Base-by-base conservation (phyloP, 2,888 invertebrate genomes). In the Rhorus exstirpatorius region DNA sequence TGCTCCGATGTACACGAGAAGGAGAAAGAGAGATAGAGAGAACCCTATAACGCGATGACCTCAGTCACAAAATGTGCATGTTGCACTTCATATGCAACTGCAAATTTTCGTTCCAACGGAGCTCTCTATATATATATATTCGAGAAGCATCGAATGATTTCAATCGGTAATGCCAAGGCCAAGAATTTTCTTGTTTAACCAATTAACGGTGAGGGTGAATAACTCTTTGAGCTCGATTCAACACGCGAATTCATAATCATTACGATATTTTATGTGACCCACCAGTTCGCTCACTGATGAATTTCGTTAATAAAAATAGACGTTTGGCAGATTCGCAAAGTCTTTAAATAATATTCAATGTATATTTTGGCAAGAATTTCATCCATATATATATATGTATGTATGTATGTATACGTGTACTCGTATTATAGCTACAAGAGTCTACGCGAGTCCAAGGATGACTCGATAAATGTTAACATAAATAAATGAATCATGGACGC, bases 271-370 rank as follows among this genome's bases (percentile, higher is more conserved):
- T 55, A 35, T 38, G 60, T 76, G 44, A 61, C 35, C 38, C 55
- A 61, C 53, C 35, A 44, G 38, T 60, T 35, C 44, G 17, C 78
- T 53, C 21, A 49, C 65, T 76, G 75, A 79, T 79, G 83, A 79
- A 76, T 83, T 67, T 79, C 83, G 79, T 83, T 71, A 83, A 83
- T 83, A 72, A 83, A 83, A 83, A 83, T 83, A 83, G 79, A 79
- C 79, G 76, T 79, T 83, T 83, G 83, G 83, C 83, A 83, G 51
- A 61, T 72, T 35, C 44, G 61, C 70, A 38, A 41, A 46, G 76
- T 83, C 83, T 83, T 76, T 79, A 83, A 83, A 83, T 83, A 83
- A 76, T 72, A 76, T 79, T 83, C 61, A 76, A 83, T 79, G 63
- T 76, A 71, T 76, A 79, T 76, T 79, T 76, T 83, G 76, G 79